These are phyloP conservation scores for Catocala fraxini DNA, from an alignment of 2,888 invertebrate genomes.

Conservation along the genomic window DNA sequence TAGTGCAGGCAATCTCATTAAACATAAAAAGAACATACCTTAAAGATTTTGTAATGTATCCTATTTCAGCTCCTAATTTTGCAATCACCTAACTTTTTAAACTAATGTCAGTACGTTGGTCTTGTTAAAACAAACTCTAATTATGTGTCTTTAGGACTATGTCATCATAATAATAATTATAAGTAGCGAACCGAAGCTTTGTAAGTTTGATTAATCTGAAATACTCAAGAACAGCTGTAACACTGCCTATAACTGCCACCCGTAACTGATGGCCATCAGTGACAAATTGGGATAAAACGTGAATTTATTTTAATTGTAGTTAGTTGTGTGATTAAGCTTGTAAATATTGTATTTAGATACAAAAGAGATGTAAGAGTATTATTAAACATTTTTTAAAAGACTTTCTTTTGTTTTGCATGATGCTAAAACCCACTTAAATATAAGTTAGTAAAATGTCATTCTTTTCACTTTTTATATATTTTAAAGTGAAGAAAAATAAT, in stretches of 20 bases:
- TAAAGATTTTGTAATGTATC: too few relatives aligned
- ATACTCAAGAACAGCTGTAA: constrained; percentile 46
- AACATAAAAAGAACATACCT: too few relatives aligned
- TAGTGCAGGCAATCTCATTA: too few relatives aligned
- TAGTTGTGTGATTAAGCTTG: constrained; percentile 74
- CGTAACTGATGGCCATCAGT: constrained; percentile 48
- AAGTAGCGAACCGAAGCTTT: constrained; percentile 54
- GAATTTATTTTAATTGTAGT: constrained; percentile 68
- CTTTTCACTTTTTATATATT: too few relatives aligned
- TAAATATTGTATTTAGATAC: constrained; percentile 87
- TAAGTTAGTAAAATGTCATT: too few relatives aligned
- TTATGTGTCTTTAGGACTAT: constrained; percentile 78
- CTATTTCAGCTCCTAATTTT: too few relatives aligned
- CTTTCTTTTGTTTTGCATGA: constrained; percentile 18
- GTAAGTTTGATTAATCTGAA: constrained; percentile 48
- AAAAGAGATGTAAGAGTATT: constrained; percentile 83
- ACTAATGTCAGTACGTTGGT: too few relatives aligned
- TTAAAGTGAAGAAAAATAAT: too few relatives aligned
- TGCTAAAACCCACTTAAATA: too few relatives aligned
- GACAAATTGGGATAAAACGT: constrained; percentile 51
- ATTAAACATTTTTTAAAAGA: constrained; percentile 77
- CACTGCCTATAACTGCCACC: constrained; percentile 68
- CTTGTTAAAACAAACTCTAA: constrained; percentile 16
- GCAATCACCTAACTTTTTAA: too few relatives aligned
- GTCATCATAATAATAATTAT: constrained; percentile 52